These are phyloP conservation scores for Philotrypesis tridentata DNA, from an alignment of 1,140 invertebrate genomes.

Conservation along the genomic window DNA sequence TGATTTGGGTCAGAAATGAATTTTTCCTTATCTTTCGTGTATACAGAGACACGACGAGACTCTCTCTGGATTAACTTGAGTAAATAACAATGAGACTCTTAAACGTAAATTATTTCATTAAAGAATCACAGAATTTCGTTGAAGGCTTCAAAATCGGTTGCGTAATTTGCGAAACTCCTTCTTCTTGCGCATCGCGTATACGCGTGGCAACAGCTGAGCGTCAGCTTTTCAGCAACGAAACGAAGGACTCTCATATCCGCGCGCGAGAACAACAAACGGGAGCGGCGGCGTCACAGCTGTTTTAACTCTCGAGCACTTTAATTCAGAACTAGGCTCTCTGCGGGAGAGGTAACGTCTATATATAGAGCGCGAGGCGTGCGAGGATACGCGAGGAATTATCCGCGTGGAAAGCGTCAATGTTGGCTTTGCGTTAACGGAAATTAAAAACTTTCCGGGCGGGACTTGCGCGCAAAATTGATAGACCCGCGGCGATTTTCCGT, in stretches of 20 bases:
- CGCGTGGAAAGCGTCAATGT: constrained; percentile 9
- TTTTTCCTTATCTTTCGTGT: not conserved
- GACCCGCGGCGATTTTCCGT: not conserved
- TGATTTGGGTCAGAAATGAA: no score
- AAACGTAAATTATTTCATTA: no score
- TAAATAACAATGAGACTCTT: no score
- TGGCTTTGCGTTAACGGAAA: constrained; percentile 26
- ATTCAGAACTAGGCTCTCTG: no score
- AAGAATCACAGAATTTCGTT: not conserved
- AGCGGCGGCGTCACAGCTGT: not conserved
- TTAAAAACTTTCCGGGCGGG: constrained; percentile 30
- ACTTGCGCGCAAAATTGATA: constrained; percentile 10
- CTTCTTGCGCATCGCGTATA: not conserved
- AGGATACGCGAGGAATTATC: not conserved
- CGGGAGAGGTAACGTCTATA: no score
- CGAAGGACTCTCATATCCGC: no score
- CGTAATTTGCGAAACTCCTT: not conserved
- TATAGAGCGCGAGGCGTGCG: no score
- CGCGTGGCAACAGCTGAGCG: not conserved
- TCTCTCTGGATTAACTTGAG: not conserved
- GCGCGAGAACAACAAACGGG: not conserved
- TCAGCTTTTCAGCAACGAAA: not conserved
- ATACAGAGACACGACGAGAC: not conserved
- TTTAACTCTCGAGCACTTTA: not conserved
- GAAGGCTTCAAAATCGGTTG: no score